Conservation (phyloP, 2,113 vertebrate species). For the Scartelaos histophorus region DNA sequence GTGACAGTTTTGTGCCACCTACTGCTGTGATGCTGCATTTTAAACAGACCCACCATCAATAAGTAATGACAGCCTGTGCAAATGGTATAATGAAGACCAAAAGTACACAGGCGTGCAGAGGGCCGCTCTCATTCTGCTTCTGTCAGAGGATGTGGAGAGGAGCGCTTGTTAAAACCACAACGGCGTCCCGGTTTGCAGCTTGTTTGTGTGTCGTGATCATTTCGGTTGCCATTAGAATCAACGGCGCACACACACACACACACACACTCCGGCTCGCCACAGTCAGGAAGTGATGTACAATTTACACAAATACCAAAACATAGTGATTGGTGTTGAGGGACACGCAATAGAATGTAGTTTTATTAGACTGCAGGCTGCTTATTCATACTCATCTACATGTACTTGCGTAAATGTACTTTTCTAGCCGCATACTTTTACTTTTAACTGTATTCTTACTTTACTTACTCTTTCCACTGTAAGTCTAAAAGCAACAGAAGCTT, state of each 20-base stretch:
- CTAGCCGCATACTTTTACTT: no score
- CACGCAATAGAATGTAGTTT: background rate
- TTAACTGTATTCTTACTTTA: no score
- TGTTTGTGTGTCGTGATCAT: conserved; percentile 54
- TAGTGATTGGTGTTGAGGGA: background rate
- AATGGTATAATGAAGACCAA: conserved; percentile 50
- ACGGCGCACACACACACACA: conserved; percentile 20
- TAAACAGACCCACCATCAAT: conserved; percentile 59
- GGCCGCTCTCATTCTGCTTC: conserved; percentile 4
- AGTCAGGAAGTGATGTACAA: background rate
- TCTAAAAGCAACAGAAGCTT: no score
- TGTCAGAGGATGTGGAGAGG: conserved; percentile 34
- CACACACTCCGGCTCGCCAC: conserved; percentile 4
- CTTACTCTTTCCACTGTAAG: no score
- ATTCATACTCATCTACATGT: no score
- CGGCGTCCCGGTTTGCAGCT: conserved; percentile 33
- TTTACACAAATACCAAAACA: conserved; percentile 15
- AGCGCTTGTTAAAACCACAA: conserved; percentile 54
- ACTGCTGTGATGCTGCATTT: conserved; percentile 63
- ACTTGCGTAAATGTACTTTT: no score
- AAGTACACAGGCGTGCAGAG: conserved; percentile 11
- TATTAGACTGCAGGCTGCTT: background rate
- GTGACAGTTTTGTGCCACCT: conserved; percentile 50
- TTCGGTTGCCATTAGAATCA: conserved; percentile 33
- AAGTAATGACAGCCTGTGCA: conserved; percentile 56